Evolutionary conservation across 2,888 invertebrate species (phyloP).

Genomic region (Tenthredo amoena): DNA sequence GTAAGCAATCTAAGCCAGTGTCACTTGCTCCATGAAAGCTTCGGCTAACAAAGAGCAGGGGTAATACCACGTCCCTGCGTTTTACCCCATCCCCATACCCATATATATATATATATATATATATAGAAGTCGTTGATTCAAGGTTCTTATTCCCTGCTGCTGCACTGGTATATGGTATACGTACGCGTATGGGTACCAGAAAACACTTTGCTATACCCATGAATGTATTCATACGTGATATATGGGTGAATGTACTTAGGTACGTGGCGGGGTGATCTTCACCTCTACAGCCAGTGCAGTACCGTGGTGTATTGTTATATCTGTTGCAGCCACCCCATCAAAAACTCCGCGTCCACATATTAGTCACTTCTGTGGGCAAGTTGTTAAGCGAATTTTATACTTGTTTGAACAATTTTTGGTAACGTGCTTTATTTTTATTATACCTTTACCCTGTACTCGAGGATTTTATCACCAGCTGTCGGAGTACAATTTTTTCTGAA

Average conservation of each 20-base stretch:
- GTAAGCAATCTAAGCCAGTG: constrained; percentile 44
- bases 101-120: too few relatives aligned
- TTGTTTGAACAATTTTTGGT: constrained; percentile 76
- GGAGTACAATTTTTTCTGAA: not conserved
- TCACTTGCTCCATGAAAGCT: constrained; percentile 35
- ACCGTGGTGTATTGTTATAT: not conserved
- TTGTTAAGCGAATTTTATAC: constrained; percentile 76
- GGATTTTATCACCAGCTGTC: not conserved
- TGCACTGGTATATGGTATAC: not conserved
- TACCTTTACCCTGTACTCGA: not conserved
- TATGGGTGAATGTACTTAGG: constrained; percentile 22
- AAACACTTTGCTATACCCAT: constrained; percentile 39
- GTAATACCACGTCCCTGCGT: not conserved
- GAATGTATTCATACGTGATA: constrained; percentile 38
- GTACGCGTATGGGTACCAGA: not conserved
- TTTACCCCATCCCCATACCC: not conserved
- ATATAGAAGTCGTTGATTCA: not conserved
- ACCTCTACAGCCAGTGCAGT: constrained; percentile 52
- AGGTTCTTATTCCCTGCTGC: not conserved
- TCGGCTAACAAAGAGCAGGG: not conserved
- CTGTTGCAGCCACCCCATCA: not conserved
- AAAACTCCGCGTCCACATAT: constrained; percentile 63
- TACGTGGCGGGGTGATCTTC: constrained; percentile 37
- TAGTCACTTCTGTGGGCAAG: constrained; percentile 75
- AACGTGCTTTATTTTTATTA: not conserved